Evolutionary conservation across 2,888 invertebrate species (phyloP), one percentile per base, ranked within the genome.

Genomic region (Sabellastarte sp.): DNA sequence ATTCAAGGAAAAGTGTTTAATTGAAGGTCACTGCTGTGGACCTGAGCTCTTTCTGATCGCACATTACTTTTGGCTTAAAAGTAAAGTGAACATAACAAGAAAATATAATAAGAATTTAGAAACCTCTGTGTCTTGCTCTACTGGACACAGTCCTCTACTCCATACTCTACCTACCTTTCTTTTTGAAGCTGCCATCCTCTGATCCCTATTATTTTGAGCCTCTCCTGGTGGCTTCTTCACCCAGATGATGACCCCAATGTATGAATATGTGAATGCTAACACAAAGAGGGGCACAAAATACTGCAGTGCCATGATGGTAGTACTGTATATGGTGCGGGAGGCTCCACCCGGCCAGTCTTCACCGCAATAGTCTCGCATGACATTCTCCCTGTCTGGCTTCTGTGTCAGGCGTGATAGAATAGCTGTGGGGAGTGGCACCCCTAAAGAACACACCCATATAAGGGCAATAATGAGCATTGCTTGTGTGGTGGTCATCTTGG

Each of bases 181-280:
- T 83, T 94, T 94, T 1, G 93, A 92, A 70, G 89, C 89, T 10
- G 92, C 92, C 87, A 94, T 90, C 57, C 93, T 87, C 70, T 90
- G 89, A 85, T 95, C 94, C 50, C 95, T 86, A 2, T 87, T 88
- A 66, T 90, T 90, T 78, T 93, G 91, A 0, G 93, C 93, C 82
- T 95, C 94, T 0, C 94, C 94, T 0, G 95, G 94, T 10, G 92
- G 90, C 51, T 90, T 87, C 70, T 92, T 90, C 26, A 92, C 92
- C 93, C 93, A 93, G 59, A 95, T 92, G n/a, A 91, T 90, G 53
- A 91, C 86, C 0, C 91, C 93, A 65, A 95, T 95, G 72, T 92
- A 88, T 0, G 90, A 90, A 81, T 95, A 95, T 0, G 94, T 93
- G 82, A 91, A 91, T 64, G 93, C 86, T n/a, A 95, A 87, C 55